phyloP scores from a whole-genome alignment of 2,797 vertebrate species.

The Sebastes cheni region DNA sequence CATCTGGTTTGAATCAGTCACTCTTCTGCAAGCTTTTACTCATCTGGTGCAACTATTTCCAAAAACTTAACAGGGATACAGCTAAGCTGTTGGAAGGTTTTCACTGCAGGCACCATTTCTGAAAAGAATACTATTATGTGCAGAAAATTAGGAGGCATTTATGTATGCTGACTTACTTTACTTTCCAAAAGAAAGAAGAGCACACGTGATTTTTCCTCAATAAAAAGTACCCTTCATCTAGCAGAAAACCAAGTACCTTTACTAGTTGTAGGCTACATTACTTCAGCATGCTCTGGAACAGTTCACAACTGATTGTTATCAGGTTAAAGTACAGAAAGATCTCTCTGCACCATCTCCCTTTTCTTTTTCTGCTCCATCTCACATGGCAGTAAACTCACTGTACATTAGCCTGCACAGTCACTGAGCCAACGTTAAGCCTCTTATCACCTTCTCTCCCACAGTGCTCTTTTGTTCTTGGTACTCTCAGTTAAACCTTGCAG shows the following conservation, averaged over 20 bases:
- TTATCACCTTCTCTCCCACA: constrained; percentile 59
- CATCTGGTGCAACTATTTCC: neutral
- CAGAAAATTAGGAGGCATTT: neutral
- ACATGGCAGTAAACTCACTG: constrained; percentile 34
- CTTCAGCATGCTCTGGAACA: neutral
- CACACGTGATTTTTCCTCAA: neutral
- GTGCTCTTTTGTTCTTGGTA: constrained; percentile 49
- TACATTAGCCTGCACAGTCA: constrained; percentile 13
- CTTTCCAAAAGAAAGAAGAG: neutral
- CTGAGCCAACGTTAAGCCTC: constrained; percentile 59
- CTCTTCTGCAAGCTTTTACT: neutral
- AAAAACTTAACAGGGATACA: neutral
- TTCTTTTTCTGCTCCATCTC: neutral
- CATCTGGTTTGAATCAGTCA: neutral
- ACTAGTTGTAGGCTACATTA: neutral
- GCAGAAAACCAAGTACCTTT: neutral
- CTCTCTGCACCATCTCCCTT: neutral
- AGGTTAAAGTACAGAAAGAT: neutral
- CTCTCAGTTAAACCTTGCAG: constrained; percentile 17
- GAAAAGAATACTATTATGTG: neutral
- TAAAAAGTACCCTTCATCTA: neutral
- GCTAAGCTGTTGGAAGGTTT: neutral
- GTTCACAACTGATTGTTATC: neutral
- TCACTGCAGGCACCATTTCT: neutral
- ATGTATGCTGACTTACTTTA: neutral